phyloP scores from a whole-genome alignment of 2,888 invertebrate genomes.

The Fragum fragum region DNA sequence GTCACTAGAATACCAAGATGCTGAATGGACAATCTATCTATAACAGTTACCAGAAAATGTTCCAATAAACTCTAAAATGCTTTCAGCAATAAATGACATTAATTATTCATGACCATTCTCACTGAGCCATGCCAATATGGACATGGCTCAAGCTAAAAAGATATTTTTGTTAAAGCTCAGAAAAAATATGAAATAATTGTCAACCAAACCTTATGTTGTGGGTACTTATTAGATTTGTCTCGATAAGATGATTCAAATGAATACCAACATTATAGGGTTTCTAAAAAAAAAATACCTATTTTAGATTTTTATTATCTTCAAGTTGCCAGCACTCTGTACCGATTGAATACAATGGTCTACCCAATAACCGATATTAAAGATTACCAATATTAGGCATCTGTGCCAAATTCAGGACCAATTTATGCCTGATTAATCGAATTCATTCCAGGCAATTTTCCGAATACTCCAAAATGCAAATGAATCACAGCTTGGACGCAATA shows the following conservation, averaged over 20 bases:
- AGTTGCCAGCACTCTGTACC: not conserved
- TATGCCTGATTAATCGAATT: constrained; percentile 3
- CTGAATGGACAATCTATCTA: constrained; percentile 12
- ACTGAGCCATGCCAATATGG: not conserved
- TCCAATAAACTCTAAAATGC: constrained; percentile 27
- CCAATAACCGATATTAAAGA: not conserved
- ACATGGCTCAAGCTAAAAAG: not conserved
- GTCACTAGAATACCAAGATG: not conserved
- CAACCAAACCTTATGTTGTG: too few relatives aligned
- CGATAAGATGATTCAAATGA: too few relatives aligned
- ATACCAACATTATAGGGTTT: too few relatives aligned
- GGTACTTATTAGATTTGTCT: too few relatives aligned
- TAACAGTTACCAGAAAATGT: constrained; percentile 23
- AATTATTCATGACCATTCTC: constrained; percentile 17
- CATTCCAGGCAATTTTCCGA: not conserved
- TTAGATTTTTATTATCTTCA: too few relatives aligned
- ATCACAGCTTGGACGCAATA: not conserved
- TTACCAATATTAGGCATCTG: not conserved
- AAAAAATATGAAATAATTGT: too few relatives aligned
- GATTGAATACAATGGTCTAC: not conserved
- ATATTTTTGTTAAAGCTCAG: not conserved
- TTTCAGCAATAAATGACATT: constrained; percentile 22
- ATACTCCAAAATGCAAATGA: not conserved
- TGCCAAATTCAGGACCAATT: not conserved
- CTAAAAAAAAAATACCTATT: too few relatives aligned